Evolutionary conservation across 2,888 invertebrate genomes (phyloP).

Genomic region (Drosophila picticornis): DNA sequence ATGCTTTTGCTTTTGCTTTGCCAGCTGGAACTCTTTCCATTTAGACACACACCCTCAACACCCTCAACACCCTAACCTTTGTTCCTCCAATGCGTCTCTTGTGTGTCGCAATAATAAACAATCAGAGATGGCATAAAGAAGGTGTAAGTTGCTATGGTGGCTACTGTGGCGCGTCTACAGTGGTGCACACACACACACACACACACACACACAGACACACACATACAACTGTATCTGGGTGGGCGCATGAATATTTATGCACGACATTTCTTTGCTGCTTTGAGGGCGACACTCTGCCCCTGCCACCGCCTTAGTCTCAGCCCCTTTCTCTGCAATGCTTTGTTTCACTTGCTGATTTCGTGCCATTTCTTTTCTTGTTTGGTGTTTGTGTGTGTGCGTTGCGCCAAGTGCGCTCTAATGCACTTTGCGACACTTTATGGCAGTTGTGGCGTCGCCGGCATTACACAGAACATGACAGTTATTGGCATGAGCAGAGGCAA

Average conservation of each 20-base stretch:
- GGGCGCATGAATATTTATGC: slow-evolving; percentile 73
- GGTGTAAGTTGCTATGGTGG: slow-evolving; percentile 58
- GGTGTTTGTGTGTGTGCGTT: slow-evolving; percentile 22
- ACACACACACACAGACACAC: slow-evolving; percentile 4
- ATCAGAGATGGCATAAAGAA: slow-evolving; percentile 76
- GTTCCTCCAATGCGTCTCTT: slow-evolving; percentile 2
- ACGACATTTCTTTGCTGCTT: slow-evolving; percentile 45
- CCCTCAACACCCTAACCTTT: neutral
- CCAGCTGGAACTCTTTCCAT: slow-evolving; percentile 47
- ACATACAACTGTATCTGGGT: slow-evolving; percentile 25
- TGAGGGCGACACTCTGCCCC: slow-evolving; percentile 12
- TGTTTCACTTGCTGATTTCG: slow-evolving; percentile 43
- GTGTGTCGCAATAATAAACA: slow-evolving; percentile 80
- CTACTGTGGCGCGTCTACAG: neutral
- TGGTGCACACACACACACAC: slow-evolving; percentile 11
- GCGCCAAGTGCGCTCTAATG: slow-evolving; percentile 76
- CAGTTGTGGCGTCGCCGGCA: slow-evolving; percentile 50
- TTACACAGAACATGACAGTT: slow-evolving; percentile 41
- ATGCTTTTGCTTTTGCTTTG: slow-evolving; percentile 59
- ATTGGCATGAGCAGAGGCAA: slow-evolving; percentile 47
- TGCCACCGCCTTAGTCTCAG: neutral
- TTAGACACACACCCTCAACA: neutral
- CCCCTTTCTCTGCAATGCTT: slow-evolving; percentile 32
- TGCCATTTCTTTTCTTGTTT: slow-evolving; percentile 42
- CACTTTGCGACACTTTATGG: slow-evolving; percentile 78